A percentile compares a stretch with the other conserved stretches of the same genome.
Conservation (phyloP, 2,888 invertebrate genomes). For the Tipula helvola region DNA sequence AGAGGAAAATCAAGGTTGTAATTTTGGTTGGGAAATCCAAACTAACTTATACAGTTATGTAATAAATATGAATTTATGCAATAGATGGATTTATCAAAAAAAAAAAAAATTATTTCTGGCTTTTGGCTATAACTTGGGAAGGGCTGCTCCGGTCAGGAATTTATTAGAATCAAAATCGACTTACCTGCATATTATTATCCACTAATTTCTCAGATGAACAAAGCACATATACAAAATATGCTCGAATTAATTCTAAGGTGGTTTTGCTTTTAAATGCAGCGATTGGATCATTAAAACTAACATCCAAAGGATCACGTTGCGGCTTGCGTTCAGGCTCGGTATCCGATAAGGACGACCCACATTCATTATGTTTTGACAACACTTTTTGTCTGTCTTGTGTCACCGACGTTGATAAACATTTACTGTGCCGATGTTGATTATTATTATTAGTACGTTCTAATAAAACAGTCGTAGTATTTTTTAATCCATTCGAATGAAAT, state of each 20-base stretch:
- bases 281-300: constrained; percentile 73
- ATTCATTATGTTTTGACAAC: neutral
- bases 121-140: neutral
- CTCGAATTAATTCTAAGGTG: constrained; percentile 79
- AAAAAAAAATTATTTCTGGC: neutral
- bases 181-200: constrained; percentile 86
- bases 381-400: neutral
- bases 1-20: neutral
- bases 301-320: constrained; percentile 59
- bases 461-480: neutral
- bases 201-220: constrained; percentile 81
- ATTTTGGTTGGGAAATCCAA: neutral
- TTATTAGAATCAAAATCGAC: neutral
- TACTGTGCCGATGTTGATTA: neutral
- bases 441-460: neutral
- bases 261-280: constrained; percentile 95
- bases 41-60: neutral
- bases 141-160: neutral
- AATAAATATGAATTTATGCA: neutral
- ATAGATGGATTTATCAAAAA: neutral
- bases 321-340: constrained; percentile 17
- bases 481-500: neutral
- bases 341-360: neutral
- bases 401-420: neutral
- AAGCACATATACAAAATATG: constrained; percentile 81